These are phyloP conservation scores for Drosophila bifasciata DNA, from an alignment of 1,140 invertebrate species.

Conservation along the genomic window DNA sequence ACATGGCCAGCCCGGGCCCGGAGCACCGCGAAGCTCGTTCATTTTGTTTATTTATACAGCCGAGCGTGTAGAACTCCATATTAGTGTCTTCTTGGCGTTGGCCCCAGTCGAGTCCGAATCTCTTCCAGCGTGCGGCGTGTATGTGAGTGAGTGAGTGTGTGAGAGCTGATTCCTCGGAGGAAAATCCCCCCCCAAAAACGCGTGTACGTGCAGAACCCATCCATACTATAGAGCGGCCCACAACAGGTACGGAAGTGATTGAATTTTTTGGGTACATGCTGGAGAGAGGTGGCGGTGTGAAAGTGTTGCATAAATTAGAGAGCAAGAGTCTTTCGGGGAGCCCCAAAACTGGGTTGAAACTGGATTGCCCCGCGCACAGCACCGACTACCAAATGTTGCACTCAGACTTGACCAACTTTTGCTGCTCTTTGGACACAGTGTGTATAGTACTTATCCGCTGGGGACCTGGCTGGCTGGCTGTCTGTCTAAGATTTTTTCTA, in stretches of 20 bases:
- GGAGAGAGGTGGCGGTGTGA: too few relatives aligned
- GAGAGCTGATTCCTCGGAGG: constrained; percentile 31
- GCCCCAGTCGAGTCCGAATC: constrained; percentile 61
- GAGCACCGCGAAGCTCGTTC: constrained; percentile 44
- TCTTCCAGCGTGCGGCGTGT: constrained; percentile 22
- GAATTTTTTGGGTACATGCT: constrained; percentile 2
- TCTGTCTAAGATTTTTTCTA: constrained; percentile 67
- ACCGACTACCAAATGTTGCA: background rate
- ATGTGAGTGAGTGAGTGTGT: constrained; percentile 21
- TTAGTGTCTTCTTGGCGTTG: constrained; percentile 83
- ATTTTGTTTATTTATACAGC: constrained; percentile 83
- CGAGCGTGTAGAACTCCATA: constrained; percentile 78
- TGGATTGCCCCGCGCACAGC: background rate
- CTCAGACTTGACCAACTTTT: constrained; percentile 13
- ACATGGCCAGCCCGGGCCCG: constrained; percentile 29
- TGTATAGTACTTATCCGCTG: background rate
- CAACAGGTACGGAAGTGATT: constrained; percentile 73
- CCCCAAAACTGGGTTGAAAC: background rate
- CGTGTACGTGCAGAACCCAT: constrained; percentile 3
- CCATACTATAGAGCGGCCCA: too few relatives aligned
- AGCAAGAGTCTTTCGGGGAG: constrained; percentile 11
- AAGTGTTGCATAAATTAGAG: constrained; percentile 56
- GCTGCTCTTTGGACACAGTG: constrained; percentile 11
- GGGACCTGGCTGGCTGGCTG: constrained; percentile 23
- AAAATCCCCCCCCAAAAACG: constrained; percentile 14